phyloP scores from a whole-genome alignment of 2,797 vertebrate species.

The Anabas testudineus region DNA sequence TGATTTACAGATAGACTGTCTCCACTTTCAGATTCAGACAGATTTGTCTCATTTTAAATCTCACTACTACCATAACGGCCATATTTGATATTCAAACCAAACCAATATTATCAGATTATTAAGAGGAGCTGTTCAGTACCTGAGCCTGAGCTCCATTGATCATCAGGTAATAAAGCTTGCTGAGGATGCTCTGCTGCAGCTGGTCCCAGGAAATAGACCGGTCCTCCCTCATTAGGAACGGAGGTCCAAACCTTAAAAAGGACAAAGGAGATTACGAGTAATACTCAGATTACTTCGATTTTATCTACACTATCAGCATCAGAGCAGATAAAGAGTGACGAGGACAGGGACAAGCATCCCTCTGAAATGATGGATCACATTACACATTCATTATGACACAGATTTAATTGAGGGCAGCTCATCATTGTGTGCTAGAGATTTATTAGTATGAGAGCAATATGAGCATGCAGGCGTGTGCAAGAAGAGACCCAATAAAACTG shows the following conservation, averaged over 20 bases:
- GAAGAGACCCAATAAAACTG: too few species aligned
- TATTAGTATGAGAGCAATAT: conserved; percentile 34
- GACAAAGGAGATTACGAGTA: not conserved
- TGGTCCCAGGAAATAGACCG: conserved; percentile 92
- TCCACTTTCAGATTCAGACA: too few species aligned
- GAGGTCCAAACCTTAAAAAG: conserved; percentile 92
- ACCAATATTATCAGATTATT: not conserved
- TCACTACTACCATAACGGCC: too few species aligned
- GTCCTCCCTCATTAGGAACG: conserved; percentile 92
- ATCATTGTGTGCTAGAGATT: conserved; percentile 40
- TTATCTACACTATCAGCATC: conserved; percentile 24
- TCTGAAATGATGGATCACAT: conserved; percentile 50
- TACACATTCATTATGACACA: conserved; percentile 50
- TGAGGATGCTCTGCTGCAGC: conserved; percentile 92
- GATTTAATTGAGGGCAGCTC: conserved; percentile 59
- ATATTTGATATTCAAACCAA: too few species aligned
- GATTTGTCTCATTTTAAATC: too few species aligned
- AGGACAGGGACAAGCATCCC: conserved; percentile 32
- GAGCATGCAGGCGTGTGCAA: not conserved
- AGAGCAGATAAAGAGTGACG: conserved; percentile 24
- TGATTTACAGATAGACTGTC: too few species aligned
- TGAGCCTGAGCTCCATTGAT: conserved; percentile 85
- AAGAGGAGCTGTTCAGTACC: conserved; percentile 73
- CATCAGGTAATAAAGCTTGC: conserved; percentile 91
- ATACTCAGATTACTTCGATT: not conserved